phyloP scores from a whole-genome alignment of 2,113 vertebrate genomes.

The Hypanus sabinus region DNA sequence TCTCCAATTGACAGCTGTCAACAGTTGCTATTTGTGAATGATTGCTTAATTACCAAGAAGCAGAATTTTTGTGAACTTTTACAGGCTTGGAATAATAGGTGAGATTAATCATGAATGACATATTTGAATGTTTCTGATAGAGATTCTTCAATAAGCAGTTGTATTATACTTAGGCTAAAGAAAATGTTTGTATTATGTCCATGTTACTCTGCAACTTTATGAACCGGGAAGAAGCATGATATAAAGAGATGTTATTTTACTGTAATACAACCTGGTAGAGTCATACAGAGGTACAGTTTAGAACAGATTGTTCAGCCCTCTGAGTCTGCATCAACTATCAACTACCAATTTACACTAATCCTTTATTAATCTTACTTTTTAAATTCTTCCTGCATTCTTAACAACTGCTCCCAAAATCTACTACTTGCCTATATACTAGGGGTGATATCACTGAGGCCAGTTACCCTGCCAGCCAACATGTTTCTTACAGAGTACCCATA shows the following conservation, averaged over 20 bases:
- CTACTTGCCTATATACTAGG: too few relatives aligned
- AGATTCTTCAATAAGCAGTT: not conserved
- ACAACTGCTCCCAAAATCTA: not conserved
- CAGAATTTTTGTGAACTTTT: constrained; percentile 89
- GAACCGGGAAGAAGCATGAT: not conserved
- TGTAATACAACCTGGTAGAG: not conserved
- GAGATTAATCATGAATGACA: not conserved
- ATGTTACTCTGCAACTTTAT: not conserved
- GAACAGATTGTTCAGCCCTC: too few relatives aligned
- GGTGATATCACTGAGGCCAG: too few relatives aligned
- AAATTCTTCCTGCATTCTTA: too few relatives aligned
- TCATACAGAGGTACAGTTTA: too few relatives aligned
- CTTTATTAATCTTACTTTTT: too few relatives aligned
- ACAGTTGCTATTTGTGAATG: constrained; percentile 77
- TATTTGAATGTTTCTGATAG: not conserved
- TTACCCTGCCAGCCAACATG: too few relatives aligned
- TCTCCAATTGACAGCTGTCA: constrained; percentile 72
- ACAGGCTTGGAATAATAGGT: constrained; percentile 93
- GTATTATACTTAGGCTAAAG: not conserved
- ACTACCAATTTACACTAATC: too few relatives aligned
- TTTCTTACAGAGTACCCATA: too few relatives aligned
- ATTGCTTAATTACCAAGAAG: constrained; percentile 91
- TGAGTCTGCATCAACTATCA: too few relatives aligned
- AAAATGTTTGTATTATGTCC: not conserved
- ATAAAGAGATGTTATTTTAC: not conserved